Base-by-base conservation (phyloP, 2,113 vertebrate species). In the Willisornis vidua region DNA sequence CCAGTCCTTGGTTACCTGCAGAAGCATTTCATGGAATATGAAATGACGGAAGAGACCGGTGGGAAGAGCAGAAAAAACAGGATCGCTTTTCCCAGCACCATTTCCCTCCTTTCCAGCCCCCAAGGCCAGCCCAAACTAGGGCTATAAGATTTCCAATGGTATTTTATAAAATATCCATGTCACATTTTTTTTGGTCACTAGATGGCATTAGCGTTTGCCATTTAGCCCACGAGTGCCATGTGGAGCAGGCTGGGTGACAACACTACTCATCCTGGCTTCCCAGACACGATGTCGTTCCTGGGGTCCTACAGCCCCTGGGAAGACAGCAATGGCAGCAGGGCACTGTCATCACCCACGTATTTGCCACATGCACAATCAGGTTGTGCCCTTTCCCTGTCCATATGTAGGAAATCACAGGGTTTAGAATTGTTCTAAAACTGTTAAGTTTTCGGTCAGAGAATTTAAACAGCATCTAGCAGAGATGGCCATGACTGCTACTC, bases 281-380 rank as follows among this genome's bases (percentile, higher is more conserved):
- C 1, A 7, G 5, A 35, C 8, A 17, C 0, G 0, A 12, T 0
- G 1, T 1, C 6, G 14, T 2, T 67, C 15, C 37, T 8, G 29
- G 33, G 33, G 28, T 58, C 51, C 45, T 6, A 2, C 33, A 59
- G 35, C 62, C 49, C 63, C 63, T 1, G 0, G 18, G 37, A 85
- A 46, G 51, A 31, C 33, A 4, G 3, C 20, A 14, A 4, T 37
- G 59, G 4, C 2, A 51, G 24, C 45, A 22, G 31, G 63, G n/a
- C 61, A 65, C 46, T 59, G 65, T 2, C 25, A 23, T 22, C 73
- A 81, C 49, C 68, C 61, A 12, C 1, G 0, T 1, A n/a, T 1
- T 41, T 52, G 59, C 82, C 33, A 16, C 0, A 3, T 0, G 1
- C 3, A 13, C 62, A 4, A 12, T 4, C 67, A 52, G 45, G 9